Evolutionary conservation across 2,113 vertebrate genomes (phyloP).

Genomic region (Pyxicephalus adspersus): DNA sequence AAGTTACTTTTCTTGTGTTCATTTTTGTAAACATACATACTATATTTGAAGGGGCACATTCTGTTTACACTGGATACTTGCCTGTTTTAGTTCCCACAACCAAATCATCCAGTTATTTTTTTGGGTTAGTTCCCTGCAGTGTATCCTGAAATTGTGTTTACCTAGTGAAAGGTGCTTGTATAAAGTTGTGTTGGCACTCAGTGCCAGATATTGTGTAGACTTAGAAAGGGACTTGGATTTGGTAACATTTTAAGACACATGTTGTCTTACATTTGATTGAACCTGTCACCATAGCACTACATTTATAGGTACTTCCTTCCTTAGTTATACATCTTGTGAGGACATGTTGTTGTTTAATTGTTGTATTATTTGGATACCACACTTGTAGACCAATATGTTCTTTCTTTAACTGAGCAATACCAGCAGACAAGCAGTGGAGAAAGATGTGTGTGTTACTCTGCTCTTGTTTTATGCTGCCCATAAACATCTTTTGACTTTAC

Average conservation of each 20-base stretch:
- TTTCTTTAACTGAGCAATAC: too few relatives aligned
- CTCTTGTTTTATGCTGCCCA: neutral
- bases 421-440: too few relatives aligned
- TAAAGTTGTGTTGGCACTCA: neutral
- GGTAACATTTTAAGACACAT: neutral
- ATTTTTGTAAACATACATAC: neutral
- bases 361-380: too few relatives aligned
- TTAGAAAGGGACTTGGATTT: neutral
- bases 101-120: neutral
- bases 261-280: too few relatives aligned
- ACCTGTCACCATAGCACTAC: too few relatives aligned
- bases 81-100: neutral
- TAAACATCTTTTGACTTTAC: neutral
- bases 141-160: too few relatives aligned
- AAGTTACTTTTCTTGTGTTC: neutral
- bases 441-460: too few relatives aligned
- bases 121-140: neutral
- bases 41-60: neutral
- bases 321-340: too few relatives aligned
- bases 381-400: too few relatives aligned
- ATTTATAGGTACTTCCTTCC: too few relatives aligned
- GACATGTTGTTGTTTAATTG: too few relatives aligned
- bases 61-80: neutral
- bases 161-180: neutral
- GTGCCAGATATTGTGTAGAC: neutral